Percentiles rank a stretch among this genome's conserved stretches.
These are phyloP conservation scores for Alcis repandata DNA, from an alignment of 2,888 invertebrate species.

Conservation along the genomic window DNA sequence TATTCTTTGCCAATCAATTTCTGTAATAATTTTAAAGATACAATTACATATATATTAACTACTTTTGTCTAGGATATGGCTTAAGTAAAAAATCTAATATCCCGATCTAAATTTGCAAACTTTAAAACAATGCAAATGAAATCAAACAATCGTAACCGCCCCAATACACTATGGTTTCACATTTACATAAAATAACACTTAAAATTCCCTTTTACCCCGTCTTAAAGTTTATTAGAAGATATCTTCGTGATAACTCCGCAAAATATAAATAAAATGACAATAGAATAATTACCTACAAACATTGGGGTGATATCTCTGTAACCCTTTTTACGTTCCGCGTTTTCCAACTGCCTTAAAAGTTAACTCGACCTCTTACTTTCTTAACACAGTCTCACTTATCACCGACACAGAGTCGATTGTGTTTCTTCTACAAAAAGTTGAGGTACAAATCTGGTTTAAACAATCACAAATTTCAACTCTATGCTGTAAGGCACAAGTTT, in stretches of 20 bases:
- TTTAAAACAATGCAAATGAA: slow-evolving; percentile 45
- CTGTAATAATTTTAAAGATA: too few species aligned
- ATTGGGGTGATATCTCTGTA: slow-evolving; percentile 56
- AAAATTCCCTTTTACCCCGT: slow-evolving; percentile 70
- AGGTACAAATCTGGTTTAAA: background rate
- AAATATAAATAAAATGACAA: slow-evolving; percentile 84
- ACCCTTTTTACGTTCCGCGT: slow-evolving; percentile 54
- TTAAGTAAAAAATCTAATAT: too few species aligned
- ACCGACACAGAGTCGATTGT: slow-evolving; percentile 12
- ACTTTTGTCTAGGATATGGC: too few species aligned
- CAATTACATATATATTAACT: too few species aligned
- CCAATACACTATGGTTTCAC: slow-evolving; percentile 69
- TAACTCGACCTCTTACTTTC: background rate
- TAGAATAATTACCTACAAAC: slow-evolving; percentile 78
- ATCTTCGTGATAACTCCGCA: slow-evolving; percentile 75
- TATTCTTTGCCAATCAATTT: too few species aligned
- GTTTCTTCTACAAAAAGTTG: background rate
- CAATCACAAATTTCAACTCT: slow-evolving; percentile 20
- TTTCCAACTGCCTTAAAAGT: slow-evolving; percentile 12
- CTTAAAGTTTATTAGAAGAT: slow-evolving; percentile 81
- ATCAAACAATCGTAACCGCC: slow-evolving; percentile 42
- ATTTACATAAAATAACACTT: slow-evolving; percentile 85
- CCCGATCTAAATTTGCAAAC: too few species aligned
- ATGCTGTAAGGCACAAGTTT: background rate
- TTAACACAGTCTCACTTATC: slow-evolving; percentile 4